phyloP scores from a whole-genome alignment of 2,113 vertebrate genomes.

The Pycnonotus jocosus region DNA sequence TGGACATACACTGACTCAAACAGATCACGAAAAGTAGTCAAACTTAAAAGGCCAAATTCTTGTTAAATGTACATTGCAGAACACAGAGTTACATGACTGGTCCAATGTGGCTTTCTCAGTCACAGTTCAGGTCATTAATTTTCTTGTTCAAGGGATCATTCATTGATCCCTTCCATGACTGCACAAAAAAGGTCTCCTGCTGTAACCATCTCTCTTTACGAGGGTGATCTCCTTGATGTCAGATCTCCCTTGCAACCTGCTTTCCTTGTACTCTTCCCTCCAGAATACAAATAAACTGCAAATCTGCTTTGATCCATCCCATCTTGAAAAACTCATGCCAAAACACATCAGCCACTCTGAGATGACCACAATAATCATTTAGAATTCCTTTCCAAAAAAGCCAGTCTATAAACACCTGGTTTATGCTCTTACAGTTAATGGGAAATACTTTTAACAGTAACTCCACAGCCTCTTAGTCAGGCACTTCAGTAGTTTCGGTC shows the following conservation, averaged over 20 bases:
- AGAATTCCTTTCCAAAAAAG: background rate
- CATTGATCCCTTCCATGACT: background rate
- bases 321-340: background rate
- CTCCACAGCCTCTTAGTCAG: background rate
- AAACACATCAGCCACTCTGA: background rate
- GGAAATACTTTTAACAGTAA: background rate
- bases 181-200: background rate
- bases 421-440: background rate
- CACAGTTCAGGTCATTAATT: background rate
- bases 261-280: background rate
- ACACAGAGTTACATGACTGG: background rate
- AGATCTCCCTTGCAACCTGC: background rate
- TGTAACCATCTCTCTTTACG: background rate
- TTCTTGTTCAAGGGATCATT: background rate
- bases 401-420: background rate
- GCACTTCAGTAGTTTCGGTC: background rate
- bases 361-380: background rate
- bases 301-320: background rate
- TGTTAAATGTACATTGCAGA: background rate
- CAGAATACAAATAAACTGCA: background rate
- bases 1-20: background rate
- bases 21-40: rapidly evolving
- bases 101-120: background rate
- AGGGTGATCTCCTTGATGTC: background rate
- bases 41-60: background rate